A percentile compares a stretch with the other conserved stretches of the same genome.
Conservation (phyloP, 1,140 invertebrate species). For the Aphaenogaster floridana region DNA sequence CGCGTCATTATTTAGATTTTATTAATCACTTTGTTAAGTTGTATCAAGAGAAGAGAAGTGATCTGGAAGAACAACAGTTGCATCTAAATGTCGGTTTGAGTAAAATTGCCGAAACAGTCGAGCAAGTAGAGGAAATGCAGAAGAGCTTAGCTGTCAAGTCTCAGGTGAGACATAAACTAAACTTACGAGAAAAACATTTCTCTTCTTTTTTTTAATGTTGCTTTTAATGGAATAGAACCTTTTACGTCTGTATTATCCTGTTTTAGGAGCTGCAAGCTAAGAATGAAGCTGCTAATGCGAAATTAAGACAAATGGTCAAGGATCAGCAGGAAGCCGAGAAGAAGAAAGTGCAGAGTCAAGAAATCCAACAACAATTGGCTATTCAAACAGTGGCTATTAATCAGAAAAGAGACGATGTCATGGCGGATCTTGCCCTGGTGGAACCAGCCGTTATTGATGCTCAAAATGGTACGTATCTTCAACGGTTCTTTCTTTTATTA, state of each 20-base stretch:
- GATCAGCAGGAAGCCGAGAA: constrained; percentile 99
- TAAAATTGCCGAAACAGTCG: constrained; percentile 99
- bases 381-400: constrained; percentile 97
- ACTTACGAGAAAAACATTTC: constrained; percentile 1
- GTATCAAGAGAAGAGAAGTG: constrained; percentile 98
- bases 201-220: neutral
- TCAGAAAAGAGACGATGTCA: constrained; percentile 96
- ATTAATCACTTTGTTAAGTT: constrained; percentile 99
- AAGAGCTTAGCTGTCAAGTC: constrained; percentile 99
- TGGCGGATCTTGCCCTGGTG: constrained; percentile 97
- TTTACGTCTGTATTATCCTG: constrained; percentile 1
- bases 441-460: constrained; percentile 99
- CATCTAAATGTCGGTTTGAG: constrained; percentile 99
- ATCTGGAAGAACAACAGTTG: constrained; percentile 99
- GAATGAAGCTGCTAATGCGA: constrained; percentile 99
- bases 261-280: constrained; percentile 97
- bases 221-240: neutral
- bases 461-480: constrained; percentile 93
- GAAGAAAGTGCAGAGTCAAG: constrained; percentile 99
- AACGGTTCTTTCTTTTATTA: neutral
- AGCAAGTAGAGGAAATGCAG: constrained; percentile 99
- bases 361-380: constrained; percentile 97
- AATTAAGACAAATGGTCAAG: constrained; percentile 99
- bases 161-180: constrained; percentile 86
- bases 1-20: constrained; percentile 99